Evolutionary conservation across 2,888 invertebrate genomes (phyloP), one percentile per base, ranked within the genome.

Genomic region (Theretra japonica): DNA sequence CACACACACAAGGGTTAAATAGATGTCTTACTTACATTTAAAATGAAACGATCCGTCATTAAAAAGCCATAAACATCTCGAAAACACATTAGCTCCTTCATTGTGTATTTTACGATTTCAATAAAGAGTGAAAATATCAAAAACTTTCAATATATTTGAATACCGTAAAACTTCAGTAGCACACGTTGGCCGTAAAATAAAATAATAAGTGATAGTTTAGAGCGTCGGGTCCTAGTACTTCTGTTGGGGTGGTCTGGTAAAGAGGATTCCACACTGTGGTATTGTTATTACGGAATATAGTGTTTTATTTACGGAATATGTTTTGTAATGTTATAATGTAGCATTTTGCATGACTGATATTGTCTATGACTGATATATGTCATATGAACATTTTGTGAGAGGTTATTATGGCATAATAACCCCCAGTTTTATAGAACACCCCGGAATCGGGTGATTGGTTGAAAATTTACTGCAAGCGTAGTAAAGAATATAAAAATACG

Each of bases 201-300:
- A 86, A 86, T 82, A 84, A 83, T 86, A 86, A 83, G 80, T 79
- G 77, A 77, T 80, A 76, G 79, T 76, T 76, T 70, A 72, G 74
- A 65, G 53, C 72, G 68, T 75, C 70, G 73, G 82, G 75, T 78
- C 72, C 76, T 73, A 75, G 69, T 4, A 48, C 73, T 73, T 53
- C 75, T 79, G 75, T 81, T 81, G 79, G 81, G 81, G 82, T 81
- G 82, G 81, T 82, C 82, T 76, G 30, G 23, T 69, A 69, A 58
- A 69, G 69, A 56, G 8, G 30, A n/a, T 21, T 30, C 11, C 33
- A 65, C 33, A 72, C 68, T 53, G 68, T 75, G 75, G 78, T 4
- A n/a, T 62, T 30, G n/a, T 62, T 25, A 25, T 17, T 3, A 5
- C 25, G 25, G 8, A 17, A 25, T 25, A n/a, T 5, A 53, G 53